These are phyloP conservation scores for Polyodon spathula DNA, from an alignment of 2,113 vertebrate species.

Conservation along the genomic window DNA sequence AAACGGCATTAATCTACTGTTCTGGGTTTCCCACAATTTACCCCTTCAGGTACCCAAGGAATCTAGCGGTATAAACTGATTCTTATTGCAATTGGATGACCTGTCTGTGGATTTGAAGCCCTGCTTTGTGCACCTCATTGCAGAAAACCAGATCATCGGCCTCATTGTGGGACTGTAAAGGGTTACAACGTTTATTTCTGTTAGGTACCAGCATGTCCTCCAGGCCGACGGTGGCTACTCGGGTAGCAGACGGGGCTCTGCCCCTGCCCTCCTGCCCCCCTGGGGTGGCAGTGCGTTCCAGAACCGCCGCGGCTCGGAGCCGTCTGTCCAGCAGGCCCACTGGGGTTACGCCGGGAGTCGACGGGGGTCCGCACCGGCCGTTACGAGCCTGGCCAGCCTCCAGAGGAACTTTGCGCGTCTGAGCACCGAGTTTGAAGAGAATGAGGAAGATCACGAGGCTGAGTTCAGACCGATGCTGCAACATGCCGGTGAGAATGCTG, in stretches of 20 bases:
- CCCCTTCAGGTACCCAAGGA: too few relatives aligned
- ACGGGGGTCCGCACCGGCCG: constrained; percentile 3
- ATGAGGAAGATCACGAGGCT: constrained; percentile 27
- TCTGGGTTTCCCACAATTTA: too few relatives aligned
- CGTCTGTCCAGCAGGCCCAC: constrained; percentile 21
- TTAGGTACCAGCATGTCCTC: constrained; percentile 57
- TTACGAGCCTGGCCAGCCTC: not conserved
- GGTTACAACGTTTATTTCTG: too few relatives aligned
- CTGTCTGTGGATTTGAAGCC: too few relatives aligned
- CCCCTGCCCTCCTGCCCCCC: constrained; percentile 20
- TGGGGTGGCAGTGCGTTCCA: constrained; percentile 3
- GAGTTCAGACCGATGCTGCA: constrained; percentile 16
- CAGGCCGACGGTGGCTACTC: constrained; percentile 9
- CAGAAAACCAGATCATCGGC: too few relatives aligned
- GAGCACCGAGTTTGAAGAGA: constrained; percentile 25
- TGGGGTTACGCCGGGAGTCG: constrained; percentile 11
- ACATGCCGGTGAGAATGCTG: not conserved
- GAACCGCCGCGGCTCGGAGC: constrained; percentile 39
- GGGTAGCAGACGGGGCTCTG: constrained; percentile 22
- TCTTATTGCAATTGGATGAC: too few relatives aligned
- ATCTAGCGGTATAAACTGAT: too few relatives aligned
- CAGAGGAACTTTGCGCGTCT: constrained; percentile 13
- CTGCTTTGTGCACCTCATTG: too few relatives aligned
- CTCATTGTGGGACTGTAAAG: too few relatives aligned
- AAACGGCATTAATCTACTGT: too few relatives aligned